Conservation (phyloP, 2,113 vertebrate genomes). For the Columbina picui region DNA sequence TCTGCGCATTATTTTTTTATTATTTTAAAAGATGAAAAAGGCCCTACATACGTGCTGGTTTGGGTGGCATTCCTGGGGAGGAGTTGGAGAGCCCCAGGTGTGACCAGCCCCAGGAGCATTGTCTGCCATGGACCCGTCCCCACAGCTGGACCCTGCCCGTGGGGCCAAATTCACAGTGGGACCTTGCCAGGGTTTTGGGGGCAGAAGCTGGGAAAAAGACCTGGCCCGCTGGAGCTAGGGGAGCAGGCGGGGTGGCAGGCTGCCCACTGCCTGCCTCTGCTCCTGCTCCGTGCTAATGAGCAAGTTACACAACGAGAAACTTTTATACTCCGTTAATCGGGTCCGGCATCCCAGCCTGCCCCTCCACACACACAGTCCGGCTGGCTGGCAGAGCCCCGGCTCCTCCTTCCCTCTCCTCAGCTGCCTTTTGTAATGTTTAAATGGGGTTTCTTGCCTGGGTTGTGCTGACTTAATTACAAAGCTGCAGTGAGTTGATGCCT, state of each 20-base stretch:
- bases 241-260: not conserved
- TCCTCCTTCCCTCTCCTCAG: conserved; percentile 39
- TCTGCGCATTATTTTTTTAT: rapidly evolving
- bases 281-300: conserved; percentile 66
- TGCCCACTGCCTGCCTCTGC: conserved; percentile 43
- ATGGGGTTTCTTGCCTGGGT: conserved; percentile 66
- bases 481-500: conserved; percentile 81
- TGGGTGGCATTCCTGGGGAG: not conserved
- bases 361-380: not conserved
- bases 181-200: not conserved
- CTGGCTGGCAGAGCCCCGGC: not conserved
- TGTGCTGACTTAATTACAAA: conserved; percentile 80
- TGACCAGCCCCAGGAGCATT: not conserved
- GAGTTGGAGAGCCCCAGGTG: not conserved
- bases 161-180: rapidly evolving
- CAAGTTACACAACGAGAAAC: conserved; percentile 72
- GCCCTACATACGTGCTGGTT: not conserved
- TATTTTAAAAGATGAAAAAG: not conserved
- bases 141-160: rapidly evolving
- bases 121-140: not conserved
- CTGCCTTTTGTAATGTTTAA: conserved; percentile 64
- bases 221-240: rapidly evolving
- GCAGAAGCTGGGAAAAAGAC: not conserved
- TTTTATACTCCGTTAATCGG: conserved; percentile 68
- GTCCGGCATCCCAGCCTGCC: conserved; percentile 12